Base-by-base conservation (phyloP, 2,113 vertebrate genomes). In the Gasterosteus nipponicus region DNA sequence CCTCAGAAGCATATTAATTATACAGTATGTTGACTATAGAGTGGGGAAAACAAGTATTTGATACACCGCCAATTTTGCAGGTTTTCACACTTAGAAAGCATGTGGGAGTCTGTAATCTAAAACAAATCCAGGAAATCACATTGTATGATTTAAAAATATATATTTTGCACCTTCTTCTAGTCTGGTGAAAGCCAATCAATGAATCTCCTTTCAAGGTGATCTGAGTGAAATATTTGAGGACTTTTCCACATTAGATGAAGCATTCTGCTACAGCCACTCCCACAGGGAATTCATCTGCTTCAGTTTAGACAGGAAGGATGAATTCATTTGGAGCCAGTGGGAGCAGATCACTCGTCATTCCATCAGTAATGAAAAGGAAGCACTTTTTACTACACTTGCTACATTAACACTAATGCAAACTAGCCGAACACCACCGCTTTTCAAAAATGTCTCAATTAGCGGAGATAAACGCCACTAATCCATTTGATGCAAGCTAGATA, bases 201-300 rank as follows among this genome's bases (percentile, higher is more conserved):
- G 73, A 70, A 75, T 73, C 57, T 71, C 56, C 63, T 76, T 86
- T 86, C 72, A 87, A 79, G 77, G 64, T 74, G 70, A 86, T 77
- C 71, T 51, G 19, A 54, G 54, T 81, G 68, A 75, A 82, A 73
- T 59, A 75, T 75, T 39, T 75, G 54, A 85, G 68, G 18, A 71
- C 66, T 79, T 81, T 59, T 69, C 56, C 73, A 59, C 63, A 72
- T 59, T 57, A 82, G 73, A 89, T 81, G 79, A 90, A 83, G 68
- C 71, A 72, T 73, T 69, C 65, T 65, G 68, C 60, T 46, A 5
- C 66, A 68, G 66, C 31, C 22, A 56, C 59, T 51, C 81, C 89
- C 57, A 59, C 3, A 0, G 68, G 78, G 80, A 85, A 73, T 66
- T 78, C 61, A 79, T 54, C 58, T 14, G 71, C 57, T 41, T 82